Conservation (phyloP, 2,113 vertebrate genomes). For the Pyxicephalus adspersus region DNA sequence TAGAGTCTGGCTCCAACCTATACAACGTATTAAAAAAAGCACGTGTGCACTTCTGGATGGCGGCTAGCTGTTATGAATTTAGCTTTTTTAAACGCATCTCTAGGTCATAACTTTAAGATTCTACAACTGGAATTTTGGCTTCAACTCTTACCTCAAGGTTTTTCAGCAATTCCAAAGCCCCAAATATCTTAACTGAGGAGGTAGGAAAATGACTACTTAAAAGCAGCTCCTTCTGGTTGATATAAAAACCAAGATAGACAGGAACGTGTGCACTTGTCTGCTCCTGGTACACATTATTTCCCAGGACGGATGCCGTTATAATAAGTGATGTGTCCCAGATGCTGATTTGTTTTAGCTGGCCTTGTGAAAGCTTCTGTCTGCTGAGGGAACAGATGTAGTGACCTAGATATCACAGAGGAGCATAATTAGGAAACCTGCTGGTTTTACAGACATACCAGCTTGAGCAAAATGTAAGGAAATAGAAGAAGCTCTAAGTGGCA, state of each 20-base stretch:
- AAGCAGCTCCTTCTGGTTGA: conserved; percentile 82
- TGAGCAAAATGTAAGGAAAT: background rate
- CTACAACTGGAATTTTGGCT: background rate
- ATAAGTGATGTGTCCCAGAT: conserved; percentile 72
- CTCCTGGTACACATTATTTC: conserved; percentile 64
- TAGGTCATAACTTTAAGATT: no score
- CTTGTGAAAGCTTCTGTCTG: conserved; percentile 77
- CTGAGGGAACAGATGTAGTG: conserved; percentile 83
- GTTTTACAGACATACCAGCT: background rate
- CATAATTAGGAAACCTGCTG: background rate
- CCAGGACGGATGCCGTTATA: conserved; percentile 74
- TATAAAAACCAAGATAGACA: conserved; percentile 82
- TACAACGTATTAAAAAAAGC: no score
- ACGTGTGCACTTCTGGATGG: no score
- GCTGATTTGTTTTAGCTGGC: conserved; percentile 80
- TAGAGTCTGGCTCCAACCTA: no score
- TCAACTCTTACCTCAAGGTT: conserved; percentile 77
- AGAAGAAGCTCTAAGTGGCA: background rate
- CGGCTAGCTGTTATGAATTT: no score
- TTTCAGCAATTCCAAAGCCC: conserved; percentile 74
- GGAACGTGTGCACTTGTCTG: conserved; percentile 74
- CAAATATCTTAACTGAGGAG: conserved; percentile 84
- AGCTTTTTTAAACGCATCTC: no score
- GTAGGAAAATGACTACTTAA: conserved; percentile 80
- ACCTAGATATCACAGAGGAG: conserved; percentile 68